phyloP scores from a whole-genome alignment of 2,888 invertebrate genomes.

The Acanthosoma haemorrhoidale region DNA sequence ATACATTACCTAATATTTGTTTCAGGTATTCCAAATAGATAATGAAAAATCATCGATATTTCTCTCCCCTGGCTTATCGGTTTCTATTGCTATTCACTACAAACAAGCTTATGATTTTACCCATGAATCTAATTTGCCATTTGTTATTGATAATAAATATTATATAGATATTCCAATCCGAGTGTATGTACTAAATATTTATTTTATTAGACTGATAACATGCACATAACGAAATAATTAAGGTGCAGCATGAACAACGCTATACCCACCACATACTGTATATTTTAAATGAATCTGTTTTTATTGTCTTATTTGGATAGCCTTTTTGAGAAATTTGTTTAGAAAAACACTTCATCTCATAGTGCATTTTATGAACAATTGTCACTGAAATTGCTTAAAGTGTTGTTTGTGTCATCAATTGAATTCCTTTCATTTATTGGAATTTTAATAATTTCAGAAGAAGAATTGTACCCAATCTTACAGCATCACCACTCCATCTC shows the following conservation, averaged over 20 bases:
- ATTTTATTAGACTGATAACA: background rate
- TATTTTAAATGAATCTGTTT: background rate
- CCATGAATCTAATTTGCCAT: conserved; percentile 35
- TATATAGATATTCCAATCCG: conserved; percentile 34
- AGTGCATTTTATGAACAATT: background rate
- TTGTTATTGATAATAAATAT: conserved; percentile 32
- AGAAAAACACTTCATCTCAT: background rate
- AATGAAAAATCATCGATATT: conserved; percentile 38
- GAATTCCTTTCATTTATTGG: background rate
- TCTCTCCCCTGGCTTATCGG: conserved; percentile 47
- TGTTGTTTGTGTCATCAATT: background rate
- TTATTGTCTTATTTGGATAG: background rate
- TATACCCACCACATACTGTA: background rate
- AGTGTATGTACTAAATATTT: conserved; percentile 35
- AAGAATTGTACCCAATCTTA: conserved; percentile 38
- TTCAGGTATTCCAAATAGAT: conserved; percentile 46
- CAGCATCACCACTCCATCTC: conserved; percentile 44
- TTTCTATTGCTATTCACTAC: conserved; percentile 45
- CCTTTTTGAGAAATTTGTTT: background rate
- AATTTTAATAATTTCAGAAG: background rate
- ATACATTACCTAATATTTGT: conserved; percentile 3
- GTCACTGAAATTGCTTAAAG: background rate
- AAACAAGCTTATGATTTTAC: conserved; percentile 44
- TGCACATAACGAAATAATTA: background rate
- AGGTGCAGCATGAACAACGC: background rate